These are phyloP conservation scores for Rhynchophorus ferrugineus DNA, from an alignment of 1,140 invertebrate species.

Conservation along the genomic window DNA sequence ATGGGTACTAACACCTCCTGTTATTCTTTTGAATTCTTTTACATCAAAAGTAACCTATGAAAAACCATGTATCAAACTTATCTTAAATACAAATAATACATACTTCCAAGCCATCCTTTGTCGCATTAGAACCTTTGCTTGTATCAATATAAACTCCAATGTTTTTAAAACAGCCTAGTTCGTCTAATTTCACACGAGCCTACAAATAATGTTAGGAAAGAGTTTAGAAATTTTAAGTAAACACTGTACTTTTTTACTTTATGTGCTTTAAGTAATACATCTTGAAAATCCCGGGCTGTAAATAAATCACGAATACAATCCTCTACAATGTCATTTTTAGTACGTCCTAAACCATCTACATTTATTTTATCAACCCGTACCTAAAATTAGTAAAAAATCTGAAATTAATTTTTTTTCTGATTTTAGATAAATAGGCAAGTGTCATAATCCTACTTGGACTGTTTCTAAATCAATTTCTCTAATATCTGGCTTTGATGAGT, in stretches of 20 bases:
- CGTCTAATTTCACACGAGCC: conserved; percentile 63
- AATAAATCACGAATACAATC: conserved; percentile 65
- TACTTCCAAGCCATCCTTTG: conserved; percentile 72
- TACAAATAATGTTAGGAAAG: conserved; percentile 24
- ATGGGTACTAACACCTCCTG: conserved; percentile 72
- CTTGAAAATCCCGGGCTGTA: conserved; percentile 56
- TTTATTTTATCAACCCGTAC: conserved; percentile 70
- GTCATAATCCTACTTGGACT: conserved; percentile 20
- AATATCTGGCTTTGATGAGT: conserved; percentile 8
- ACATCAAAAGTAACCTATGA: conserved; percentile 74
- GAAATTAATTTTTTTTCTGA: background rate
- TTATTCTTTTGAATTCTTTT: conserved; percentile 62
- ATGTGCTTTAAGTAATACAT: conserved; percentile 53
- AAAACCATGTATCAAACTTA: conserved; percentile 10
- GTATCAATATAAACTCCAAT: conserved; percentile 77
- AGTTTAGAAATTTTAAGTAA: background rate
- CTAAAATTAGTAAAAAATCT: conserved; percentile 40
- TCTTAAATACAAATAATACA: conserved; percentile 1
- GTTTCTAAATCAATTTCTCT: conserved; percentile 24
- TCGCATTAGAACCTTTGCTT: conserved; percentile 60
- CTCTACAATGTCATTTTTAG: conserved; percentile 76
- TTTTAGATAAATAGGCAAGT: too few species aligned
- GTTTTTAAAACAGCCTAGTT: conserved; percentile 74
- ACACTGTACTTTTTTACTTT: conserved; percentile 37
- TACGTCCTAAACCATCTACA: conserved; percentile 71